Conservation (phyloP, 2,888 invertebrate species). For the Auanema freiburgensis region DNA sequence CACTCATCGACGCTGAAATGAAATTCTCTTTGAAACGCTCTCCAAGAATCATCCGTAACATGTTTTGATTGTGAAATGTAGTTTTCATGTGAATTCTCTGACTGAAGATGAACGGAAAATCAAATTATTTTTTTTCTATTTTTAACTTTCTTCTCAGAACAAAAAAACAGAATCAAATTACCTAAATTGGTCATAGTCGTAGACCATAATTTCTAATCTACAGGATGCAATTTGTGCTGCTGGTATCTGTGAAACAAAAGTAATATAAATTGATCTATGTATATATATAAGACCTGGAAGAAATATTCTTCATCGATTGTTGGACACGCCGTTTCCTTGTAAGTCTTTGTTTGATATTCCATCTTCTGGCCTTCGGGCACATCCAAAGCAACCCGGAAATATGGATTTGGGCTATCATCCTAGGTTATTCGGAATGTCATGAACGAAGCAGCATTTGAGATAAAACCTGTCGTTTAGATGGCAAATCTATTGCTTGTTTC, state of each 20-base stretch:
- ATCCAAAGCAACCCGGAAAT: slow-evolving; percentile 49
- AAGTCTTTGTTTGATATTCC: slow-evolving; percentile 56
- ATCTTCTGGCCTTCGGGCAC: slow-evolving; percentile 48
- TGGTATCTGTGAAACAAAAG: slow-evolving; percentile 32
- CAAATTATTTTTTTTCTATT: background rate
- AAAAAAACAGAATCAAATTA: too few relatives aligned
- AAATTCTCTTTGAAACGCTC: background rate
- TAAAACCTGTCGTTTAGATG: slow-evolving; percentile 50
- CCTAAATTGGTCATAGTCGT: slow-evolving; percentile 61
- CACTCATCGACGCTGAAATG: slow-evolving; percentile 58
- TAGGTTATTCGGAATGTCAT: background rate
- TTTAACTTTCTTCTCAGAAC: background rate
- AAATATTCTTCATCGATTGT: slow-evolving; percentile 59
- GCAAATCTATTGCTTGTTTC: slow-evolving; percentile 71
- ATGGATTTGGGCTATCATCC: slow-evolving; percentile 53
- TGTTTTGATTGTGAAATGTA: too few relatives aligned
- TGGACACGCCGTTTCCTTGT: slow-evolving; percentile 53
- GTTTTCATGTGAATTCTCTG: too few relatives aligned
- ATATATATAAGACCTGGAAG: slow-evolving; percentile 50
- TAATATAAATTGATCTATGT: background rate
- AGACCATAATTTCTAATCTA: slow-evolving; percentile 60
- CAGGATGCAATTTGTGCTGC: slow-evolving; percentile 44
- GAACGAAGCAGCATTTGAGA: slow-evolving; percentile 18
- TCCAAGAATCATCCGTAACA: too few relatives aligned
- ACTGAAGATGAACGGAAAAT: background rate